Conservation (phyloP, 2,113 vertebrate species). For the Pogonocichla stellata region DNA sequence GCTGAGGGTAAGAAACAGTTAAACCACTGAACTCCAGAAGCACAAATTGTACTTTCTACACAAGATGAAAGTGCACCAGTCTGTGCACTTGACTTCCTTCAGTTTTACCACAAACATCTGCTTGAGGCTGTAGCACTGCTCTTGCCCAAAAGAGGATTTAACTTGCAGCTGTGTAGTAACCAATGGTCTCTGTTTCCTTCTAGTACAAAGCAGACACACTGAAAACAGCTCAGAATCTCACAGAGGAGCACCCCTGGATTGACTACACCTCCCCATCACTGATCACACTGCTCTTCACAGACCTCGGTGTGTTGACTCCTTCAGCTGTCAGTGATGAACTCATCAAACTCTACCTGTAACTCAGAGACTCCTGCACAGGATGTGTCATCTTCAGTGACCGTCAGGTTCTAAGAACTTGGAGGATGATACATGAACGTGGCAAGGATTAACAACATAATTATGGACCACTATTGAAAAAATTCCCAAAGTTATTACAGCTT, state of each 20-base stretch:
- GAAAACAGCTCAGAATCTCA: conserved; percentile 78
- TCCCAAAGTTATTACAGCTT: background rate
- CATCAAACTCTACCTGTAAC: conserved; percentile 94
- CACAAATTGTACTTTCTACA: background rate
- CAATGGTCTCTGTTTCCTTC: background rate
- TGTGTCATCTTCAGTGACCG: background rate
- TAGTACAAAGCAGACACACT: conserved; percentile 96
- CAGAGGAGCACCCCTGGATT: conserved; percentile 89
- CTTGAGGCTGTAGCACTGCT: rapidly evolving
- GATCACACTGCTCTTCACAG: conserved; percentile 94
- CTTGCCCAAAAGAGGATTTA: background rate
- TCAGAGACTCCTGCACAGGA: background rate
- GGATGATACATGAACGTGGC: background rate
- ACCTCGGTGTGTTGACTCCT: conserved; percentile 93
- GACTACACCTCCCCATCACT: conserved; percentile 95
- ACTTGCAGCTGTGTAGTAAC: background rate
- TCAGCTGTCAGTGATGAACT: conserved; percentile 97
- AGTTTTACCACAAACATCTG: background rate
- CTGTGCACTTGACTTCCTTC: background rate
- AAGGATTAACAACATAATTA: background rate
- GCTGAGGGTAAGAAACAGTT: background rate
- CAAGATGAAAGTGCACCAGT: background rate
- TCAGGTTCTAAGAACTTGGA: background rate
- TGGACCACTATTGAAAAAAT: background rate
- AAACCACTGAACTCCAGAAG: background rate